Evolutionary conservation across 2,113 vertebrate genomes (phyloP).

Genomic region (Brachirus orientalis): DNA sequence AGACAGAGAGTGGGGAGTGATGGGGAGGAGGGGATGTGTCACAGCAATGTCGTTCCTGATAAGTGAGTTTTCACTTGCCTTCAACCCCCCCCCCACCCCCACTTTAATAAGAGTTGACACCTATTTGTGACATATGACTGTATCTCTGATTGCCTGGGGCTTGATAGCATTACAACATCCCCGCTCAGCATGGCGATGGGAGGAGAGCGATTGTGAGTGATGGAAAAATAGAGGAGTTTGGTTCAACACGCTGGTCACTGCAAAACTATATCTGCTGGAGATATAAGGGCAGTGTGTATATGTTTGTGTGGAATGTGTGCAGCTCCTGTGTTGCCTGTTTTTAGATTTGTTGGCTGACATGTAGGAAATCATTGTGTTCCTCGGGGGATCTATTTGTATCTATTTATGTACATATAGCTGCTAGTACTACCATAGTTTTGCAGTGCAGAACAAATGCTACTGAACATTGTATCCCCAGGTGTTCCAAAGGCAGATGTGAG

Average conservation of each 20-base stretch:
- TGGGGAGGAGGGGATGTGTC: constrained; percentile 38
- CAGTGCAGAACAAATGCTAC: constrained; percentile 12
- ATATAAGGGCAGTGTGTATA: constrained; percentile 31
- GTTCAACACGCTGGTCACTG: constrained; percentile 56
- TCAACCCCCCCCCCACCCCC: constrained; percentile 49
- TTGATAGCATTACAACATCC: constrained; percentile 80
- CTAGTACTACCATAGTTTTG: not conserved
- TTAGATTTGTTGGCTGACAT: constrained; percentile 30
- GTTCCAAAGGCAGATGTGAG: constrained; percentile 13
- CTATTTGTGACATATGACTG: constrained; percentile 87
- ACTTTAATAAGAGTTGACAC: constrained; percentile 87
- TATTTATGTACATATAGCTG: constrained; percentile 33
- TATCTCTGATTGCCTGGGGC: constrained; percentile 81
- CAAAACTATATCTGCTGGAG: constrained; percentile 51
- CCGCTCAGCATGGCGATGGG: constrained; percentile 70
- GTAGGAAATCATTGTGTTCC: constrained; percentile 35
- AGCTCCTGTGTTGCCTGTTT: constrained; percentile 33
- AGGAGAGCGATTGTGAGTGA: constrained; percentile 57
- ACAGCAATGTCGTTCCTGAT: constrained; percentile 81
- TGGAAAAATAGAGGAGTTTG: constrained; percentile 66
- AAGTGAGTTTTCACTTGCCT: constrained; percentile 77
- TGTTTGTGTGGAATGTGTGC: constrained; percentile 18
- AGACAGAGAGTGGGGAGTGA: constrained; percentile 43
- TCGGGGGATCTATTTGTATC: constrained; percentile 6
- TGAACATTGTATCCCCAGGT: constrained; percentile 8